Conservation (phyloP, 1,140 invertebrate species). For the Tetramorium alpestre region DNA sequence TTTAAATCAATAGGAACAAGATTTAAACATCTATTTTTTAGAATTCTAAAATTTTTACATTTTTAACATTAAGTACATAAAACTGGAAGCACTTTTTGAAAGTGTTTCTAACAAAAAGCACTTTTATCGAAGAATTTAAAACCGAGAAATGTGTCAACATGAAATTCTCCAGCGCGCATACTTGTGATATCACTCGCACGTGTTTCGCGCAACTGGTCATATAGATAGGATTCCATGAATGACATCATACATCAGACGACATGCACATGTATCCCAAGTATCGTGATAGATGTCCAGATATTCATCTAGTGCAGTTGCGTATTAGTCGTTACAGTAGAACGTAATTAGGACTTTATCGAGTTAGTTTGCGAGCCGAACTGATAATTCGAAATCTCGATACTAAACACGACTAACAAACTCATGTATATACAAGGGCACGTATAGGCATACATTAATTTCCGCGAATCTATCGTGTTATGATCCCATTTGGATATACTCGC, state of each 20-base stretch:
- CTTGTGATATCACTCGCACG: constrained; percentile 4
- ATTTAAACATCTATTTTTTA: neutral
- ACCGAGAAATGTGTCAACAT: neutral
- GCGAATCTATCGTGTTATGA: neutral
- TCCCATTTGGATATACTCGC: neutral
- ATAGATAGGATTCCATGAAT: constrained; percentile 32
- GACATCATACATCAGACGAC: constrained; percentile 32
- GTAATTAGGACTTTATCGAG: constrained; percentile 42
- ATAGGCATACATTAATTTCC: constrained; percentile 1
- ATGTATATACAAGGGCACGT: neutral
- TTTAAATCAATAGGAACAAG: neutral
- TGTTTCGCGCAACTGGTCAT: constrained; percentile 1
- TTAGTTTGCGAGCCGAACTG: neutral
- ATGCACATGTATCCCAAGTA: neutral
- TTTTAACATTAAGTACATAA: neutral
- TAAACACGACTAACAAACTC: constrained; percentile 9
- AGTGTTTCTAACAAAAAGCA: no score
- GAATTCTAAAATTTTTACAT: neutral
- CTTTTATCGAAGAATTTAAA: neutral
- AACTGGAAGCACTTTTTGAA: neutral
- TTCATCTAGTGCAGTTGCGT: neutral
- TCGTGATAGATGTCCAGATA: constrained; percentile 14
- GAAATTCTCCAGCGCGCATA: neutral
- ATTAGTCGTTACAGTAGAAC: neutral
- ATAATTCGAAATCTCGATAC: constrained; percentile 26